Conservation (phyloP, 2,113 vertebrate species). For the Aptenodytes patagonicus region DNA sequence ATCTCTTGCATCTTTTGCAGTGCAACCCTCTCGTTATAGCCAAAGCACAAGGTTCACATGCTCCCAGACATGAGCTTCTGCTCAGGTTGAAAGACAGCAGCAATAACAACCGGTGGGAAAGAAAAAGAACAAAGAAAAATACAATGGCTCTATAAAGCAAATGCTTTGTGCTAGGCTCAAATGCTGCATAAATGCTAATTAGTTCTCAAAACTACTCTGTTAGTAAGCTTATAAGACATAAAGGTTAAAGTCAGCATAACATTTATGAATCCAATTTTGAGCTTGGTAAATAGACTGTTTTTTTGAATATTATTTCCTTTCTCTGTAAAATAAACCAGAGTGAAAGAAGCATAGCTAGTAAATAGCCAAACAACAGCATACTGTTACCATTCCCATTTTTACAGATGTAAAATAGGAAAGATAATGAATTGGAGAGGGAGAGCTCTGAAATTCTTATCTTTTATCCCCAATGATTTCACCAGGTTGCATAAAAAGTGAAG, state of each 20-base stretch:
- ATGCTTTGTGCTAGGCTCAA: not conserved
- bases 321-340: not conserved
- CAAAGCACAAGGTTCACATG: constrained; percentile 6
- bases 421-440: not conserved
- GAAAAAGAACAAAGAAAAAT: constrained; percentile 3
- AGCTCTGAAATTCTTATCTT: not conserved
- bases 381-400: not conserved
- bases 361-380: not conserved
- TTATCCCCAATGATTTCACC: not conserved
- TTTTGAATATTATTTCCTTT: not conserved
- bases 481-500: not conserved
- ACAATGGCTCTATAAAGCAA: not conserved
- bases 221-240: not conserved
- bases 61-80: constrained; percentile 26
- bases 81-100: constrained; percentile 7
- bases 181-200: not conserved
- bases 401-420: not conserved
- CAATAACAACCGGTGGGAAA: not conserved
- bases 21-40: not conserved
- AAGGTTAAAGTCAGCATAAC: not conserved
- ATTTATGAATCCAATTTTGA: not conserved
- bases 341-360: not conserved
- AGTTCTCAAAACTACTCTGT: not conserved
- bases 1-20: constrained; percentile 36
- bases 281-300: not conserved